Evolutionary conservation across 2,113 vertebrate genomes (phyloP).

Genomic region (Scytalopus superciliaris): DNA sequence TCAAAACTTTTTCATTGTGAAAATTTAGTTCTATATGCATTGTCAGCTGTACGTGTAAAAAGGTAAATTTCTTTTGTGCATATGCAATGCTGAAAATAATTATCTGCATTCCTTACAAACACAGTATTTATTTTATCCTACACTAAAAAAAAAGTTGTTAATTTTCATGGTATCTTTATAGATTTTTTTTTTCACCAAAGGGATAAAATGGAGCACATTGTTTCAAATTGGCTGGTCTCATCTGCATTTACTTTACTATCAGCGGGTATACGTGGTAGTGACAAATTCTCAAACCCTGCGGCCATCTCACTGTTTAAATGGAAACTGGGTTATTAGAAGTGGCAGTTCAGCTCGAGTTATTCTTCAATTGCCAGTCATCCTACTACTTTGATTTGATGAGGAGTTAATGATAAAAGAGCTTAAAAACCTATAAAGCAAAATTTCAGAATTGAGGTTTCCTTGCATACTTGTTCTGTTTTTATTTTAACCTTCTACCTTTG

Average conservation of each 20-base stretch:
- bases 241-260: conserved; percentile 19
- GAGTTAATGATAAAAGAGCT: neutral
- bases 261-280: neutral
- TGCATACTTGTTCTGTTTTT: neutral
- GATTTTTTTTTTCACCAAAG: neutral
- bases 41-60: neutral
- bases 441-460: neutral
- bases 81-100: neutral
- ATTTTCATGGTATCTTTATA: neutral
- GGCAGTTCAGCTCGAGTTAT: conserved; percentile 40
- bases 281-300: conserved; percentile 32
- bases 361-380: conserved; percentile 18
- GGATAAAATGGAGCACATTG: neutral
- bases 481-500: neutral
- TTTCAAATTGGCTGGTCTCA: neutral
- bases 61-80: neutral
- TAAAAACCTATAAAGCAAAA: conserved; percentile 11
- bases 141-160: neutral
- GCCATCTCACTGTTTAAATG: neutral
- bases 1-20: neutral
- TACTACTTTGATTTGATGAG: neutral
- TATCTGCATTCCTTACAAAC: neutral
- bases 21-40: neutral
- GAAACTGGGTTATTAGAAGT: conserved; percentile 52
- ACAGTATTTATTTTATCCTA: neutral